phyloP scores from a whole-genome alignment of 2,888 invertebrate genomes.

The Acronicta aceris region DNA sequence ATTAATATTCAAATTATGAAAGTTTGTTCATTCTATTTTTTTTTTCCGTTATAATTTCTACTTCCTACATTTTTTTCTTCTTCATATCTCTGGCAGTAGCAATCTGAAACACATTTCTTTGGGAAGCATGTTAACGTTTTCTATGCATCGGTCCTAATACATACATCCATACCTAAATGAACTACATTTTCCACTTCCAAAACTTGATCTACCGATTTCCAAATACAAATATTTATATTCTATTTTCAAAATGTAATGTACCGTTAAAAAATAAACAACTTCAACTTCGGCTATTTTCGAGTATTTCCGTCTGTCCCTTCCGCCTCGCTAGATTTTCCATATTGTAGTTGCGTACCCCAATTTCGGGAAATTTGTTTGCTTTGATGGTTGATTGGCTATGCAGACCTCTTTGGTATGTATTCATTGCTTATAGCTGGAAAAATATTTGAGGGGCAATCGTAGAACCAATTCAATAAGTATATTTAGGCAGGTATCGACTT shows the following conservation, averaged over 20 bases:
- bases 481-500: not conserved
- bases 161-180: no score
- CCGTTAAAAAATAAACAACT: slow-evolving; percentile 75
- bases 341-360: slow-evolving; percentile 70
- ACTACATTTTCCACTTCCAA: not conserved
- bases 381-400: slow-evolving; percentile 70
- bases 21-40: no score
- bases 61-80: no score
- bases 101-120: no score
- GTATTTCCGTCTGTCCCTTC: slow-evolving; percentile 73
- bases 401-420: slow-evolving; percentile 53
- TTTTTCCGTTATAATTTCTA: no score
- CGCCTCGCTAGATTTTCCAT: slow-evolving; percentile 72
- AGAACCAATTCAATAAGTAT: not conserved
- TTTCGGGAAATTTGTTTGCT: slow-evolving; percentile 75
- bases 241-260: slow-evolving; percentile 59
- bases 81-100: no score
- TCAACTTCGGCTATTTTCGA: slow-evolving; percentile 47
- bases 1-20: no score
- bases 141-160: no score
- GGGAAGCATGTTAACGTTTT: no score
- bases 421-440: slow-evolving; percentile 42
- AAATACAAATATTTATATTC: slow-evolving; percentile 63
- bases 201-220: slow-evolving; percentile 32
- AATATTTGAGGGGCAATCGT: slow-evolving; percentile 26